Evolutionary conservation across 2,888 invertebrate species (phyloP), one percentile per base, ranked within the genome.

Genomic region (Branchinecta sandiegonensis): DNA sequence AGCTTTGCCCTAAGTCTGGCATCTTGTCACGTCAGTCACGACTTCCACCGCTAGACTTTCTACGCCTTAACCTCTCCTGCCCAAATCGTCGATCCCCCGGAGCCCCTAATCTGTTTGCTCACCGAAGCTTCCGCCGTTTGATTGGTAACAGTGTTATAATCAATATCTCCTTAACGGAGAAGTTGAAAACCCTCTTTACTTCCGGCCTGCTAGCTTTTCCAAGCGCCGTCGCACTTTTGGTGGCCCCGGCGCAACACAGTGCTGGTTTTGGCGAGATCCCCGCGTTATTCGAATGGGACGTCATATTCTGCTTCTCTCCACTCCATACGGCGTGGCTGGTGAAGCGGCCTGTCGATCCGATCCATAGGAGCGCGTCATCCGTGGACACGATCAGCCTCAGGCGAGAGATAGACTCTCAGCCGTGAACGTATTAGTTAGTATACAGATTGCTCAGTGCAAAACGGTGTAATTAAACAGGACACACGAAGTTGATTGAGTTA

Each of bases 51-150:
- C 37, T 37, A 6, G 37, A 37, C 37, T 37, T 37, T 37, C 37
- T 4, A 37, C 37, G 37, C 37, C 37, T 37, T 37, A 37, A 37
- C 37, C 37, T 37, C 37, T 37, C 17, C n/a, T 56, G 56, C 56
- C 17, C 56, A 56, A 56, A 56, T 56, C 56, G 56, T 56, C 56
- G 17, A 56, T 56, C 17, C 56, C 56, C n/a, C n/a, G 56, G 17
- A 8, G 14, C 56, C 56, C 56, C n/a, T 56, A 56, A 56, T 56
- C 56, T 56, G 56, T 56, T 56, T 56, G 56, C 56, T 56, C 56
- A 56, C 56, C 17, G 56, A 56, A 56, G 56, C 56, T 56, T 56
- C 56, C 56, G 56, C 56, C 56, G 56, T 56, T 56, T 56, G 56
- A 56, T 56, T 56, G 56, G 56, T 56, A 56, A 56, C 56, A 56